Evolutionary conservation across 2,113 vertebrate genomes (phyloP), one percentile per base, ranked within the genome.

Genomic region (Oreocharis arfaki): DNA sequence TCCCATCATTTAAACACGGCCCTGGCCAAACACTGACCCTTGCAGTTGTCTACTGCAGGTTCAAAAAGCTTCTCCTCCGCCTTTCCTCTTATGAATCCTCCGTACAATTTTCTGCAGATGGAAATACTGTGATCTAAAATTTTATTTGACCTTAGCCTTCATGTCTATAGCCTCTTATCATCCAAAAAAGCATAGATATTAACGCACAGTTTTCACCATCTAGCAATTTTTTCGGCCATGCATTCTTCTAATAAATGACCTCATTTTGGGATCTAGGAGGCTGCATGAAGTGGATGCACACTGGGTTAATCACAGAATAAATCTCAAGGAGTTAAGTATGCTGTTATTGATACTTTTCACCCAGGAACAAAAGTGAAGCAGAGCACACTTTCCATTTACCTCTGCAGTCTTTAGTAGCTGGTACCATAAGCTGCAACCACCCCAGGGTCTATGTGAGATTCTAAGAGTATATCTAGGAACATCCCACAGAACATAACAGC

Each of bases 31-130:
- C 21, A 37, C 17, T 23, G 24, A 53, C 11, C 28, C 5, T 76
- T 56, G 21, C 9, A 23, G 6, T 10, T 42, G 5, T 42, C 24
- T 70, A 1, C 2, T 7, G 6, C 14, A 64, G 9, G 15, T 22
- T 88, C 2, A 0, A 46, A 57, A 86, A 7, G 0, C 37, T 82
- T 86, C 7, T 39, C 3, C 8, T 75, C 49, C 0, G 0, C 8
- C 19, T 76, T 71, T 39, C 3, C 20, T 49, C 13, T 73, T 28
- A 24, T 0, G 4, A 65, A 44, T 26, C 9, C 7, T 44, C 15
- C 46, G 22, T 53, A 50, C 0, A 1, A 20, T 35, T 76, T 88
- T 76, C 28, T 80, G 28, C 73, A 73, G 22, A 15, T 23, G 6
- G 15, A 68, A 60, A 23, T 19, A 69, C 7, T 4, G 2, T 18